Base-by-base conservation (phyloP, 2,797 vertebrate genomes). In the Xenopus petersii region DNA sequence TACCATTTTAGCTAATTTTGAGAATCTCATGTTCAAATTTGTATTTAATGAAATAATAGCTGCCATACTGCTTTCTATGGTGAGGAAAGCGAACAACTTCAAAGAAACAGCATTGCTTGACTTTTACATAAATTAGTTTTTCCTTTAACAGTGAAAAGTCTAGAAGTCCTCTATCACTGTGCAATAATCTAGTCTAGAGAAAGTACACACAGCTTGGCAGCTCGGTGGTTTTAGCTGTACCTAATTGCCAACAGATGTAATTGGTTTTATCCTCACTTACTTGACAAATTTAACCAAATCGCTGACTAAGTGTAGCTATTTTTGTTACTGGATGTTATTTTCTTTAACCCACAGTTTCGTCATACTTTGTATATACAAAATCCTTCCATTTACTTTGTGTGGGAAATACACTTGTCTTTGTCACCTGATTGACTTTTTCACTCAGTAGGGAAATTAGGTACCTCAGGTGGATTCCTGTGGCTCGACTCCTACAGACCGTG, bases 381-480 rank as follows among this genome's bases (percentile, higher is more conserved):
- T 15, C 15, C 46, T 36, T 55, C 55, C 3, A 33, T 67, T 51
- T 24, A 1, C 47, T 15, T 24, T 24, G 70, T 21, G 21, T 68
- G 48, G 46, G 15, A 13, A 64, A 54, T 70, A 33, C 60, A 78
- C 68, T 65, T 73, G 61, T 73, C 75, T 72, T 58, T 60, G 65
- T 78, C 64, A 68, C 36, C 55, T 65, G 48, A 46, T 33, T 68
- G 47, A 4, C 64, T 64, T 49, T 12, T 64, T 49, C 55, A 68
- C 42, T 65, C 70, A 64, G 62, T 61, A 73, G 70, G 64, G 64
- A 72, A 78, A 78, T 78, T 30, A 73, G 70, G 33, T 59, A 73
- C 70, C 70, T 73, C 70, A 78, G 75, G 75, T 78, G 75, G 70
- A 55, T 68, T 69, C 60, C 26, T 16, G 64, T 78, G 75, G 65